Percentiles rank a stretch among this genome's conserved stretches.
Conservation (phyloP, 2,888 invertebrate genomes). For the Mechanitis mazaeus region DNA sequence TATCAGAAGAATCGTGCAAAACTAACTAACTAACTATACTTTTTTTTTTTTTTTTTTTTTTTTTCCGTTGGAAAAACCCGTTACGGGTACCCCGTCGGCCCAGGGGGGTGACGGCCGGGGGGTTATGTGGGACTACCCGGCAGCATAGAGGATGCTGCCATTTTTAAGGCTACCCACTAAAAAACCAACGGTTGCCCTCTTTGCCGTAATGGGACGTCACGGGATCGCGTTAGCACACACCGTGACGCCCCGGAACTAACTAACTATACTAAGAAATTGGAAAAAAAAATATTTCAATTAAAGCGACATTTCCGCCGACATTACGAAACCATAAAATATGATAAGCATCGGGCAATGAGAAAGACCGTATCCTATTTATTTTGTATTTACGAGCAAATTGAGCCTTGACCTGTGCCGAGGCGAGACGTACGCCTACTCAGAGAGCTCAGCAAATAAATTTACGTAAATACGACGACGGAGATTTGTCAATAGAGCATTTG, state of each 20-base stretch:
- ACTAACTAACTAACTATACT: slow-evolving; percentile 17
- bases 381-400: slow-evolving; percentile 64
- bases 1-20: slow-evolving; percentile 16
- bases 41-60: too few relatives aligned
- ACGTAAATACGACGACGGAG: slow-evolving; percentile 29
- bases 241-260: too few relatives aligned
- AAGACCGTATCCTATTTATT: slow-evolving; percentile 64
- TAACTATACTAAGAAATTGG: slow-evolving; percentile 20
- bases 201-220: too few relatives aligned
- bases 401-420: slow-evolving; percentile 54
- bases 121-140: too few relatives aligned
- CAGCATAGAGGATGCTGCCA: too few relatives aligned
- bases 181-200: too few relatives aligned
- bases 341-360: slow-evolving; percentile 66
- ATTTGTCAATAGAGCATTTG: slow-evolving; percentile 28
- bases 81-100: too few relatives aligned
- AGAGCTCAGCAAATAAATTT: slow-evolving; percentile 34
- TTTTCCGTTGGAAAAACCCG: too few relatives aligned
- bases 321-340: slow-evolving; percentile 67
- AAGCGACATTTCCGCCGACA: slow-evolving; percentile 54
- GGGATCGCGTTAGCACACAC: too few relatives aligned
- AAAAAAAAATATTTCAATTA: slow-evolving; percentile 50
- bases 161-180: too few relatives aligned
- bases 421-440: slow-evolving; percentile 38
- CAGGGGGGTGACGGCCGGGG: too few relatives aligned